phyloP scores from a whole-genome alignment of 2,113 vertebrate genomes.

The Odocoileus virginianus region DNA sequence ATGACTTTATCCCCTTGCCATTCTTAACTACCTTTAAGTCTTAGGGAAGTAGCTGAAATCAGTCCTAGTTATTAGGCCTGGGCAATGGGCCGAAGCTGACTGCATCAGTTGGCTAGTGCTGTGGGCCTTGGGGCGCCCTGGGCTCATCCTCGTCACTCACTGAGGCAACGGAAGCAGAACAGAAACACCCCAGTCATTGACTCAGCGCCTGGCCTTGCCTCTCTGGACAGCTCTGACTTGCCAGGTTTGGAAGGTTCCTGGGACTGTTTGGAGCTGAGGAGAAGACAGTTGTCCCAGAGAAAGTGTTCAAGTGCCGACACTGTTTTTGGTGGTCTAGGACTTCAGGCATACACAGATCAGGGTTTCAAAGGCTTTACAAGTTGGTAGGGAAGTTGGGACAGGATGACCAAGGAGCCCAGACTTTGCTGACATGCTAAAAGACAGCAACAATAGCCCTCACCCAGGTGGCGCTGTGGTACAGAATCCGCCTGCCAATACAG shows the following conservation, averaged over 20 bases:
- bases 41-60: background rate
- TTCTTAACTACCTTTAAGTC: background rate
- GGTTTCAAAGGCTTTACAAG: background rate
- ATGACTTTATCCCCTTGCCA: background rate
- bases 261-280: background rate
- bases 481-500: background rate
- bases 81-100: background rate
- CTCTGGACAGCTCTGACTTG: background rate
- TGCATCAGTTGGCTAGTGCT: background rate
- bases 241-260: background rate
- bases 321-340: background rate
- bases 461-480: background rate
- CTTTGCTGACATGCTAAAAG: background rate
- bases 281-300: background rate
- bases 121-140: background rate
- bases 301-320: background rate
- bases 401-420: background rate
- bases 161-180: background rate
- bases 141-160: background rate
- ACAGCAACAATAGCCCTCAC: background rate
- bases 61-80: background rate
- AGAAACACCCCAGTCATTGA: background rate
- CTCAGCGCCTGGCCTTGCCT: background rate
- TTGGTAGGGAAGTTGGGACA: background rate
- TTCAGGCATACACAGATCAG: background rate